Percentiles rank a stretch among this genome's conserved stretches.
phyloP scores from a whole-genome alignment of 2,113 vertebrate species.

The Micronisus gabar region DNA sequence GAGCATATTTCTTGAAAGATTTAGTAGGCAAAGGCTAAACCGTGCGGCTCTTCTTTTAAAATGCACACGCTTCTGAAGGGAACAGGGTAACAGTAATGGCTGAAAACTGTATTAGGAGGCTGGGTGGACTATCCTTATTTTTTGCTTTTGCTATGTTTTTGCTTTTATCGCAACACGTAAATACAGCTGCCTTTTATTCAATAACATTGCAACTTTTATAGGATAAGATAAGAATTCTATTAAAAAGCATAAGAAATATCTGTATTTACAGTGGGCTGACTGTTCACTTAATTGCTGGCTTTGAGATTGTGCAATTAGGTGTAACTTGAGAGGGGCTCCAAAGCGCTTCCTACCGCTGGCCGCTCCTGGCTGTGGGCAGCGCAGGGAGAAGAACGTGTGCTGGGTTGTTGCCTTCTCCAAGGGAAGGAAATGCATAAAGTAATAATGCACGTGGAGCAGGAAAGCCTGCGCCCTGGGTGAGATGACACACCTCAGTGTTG shows the following conservation, averaged over 20 bases:
- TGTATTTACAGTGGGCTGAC: not conserved
- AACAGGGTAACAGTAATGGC: not conserved
- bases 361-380: not conserved
- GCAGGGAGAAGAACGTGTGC: not conserved
- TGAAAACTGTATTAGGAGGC: not conserved
- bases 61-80: not conserved
- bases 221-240: not conserved
- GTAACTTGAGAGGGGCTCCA: not conserved
- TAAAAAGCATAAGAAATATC: not conserved
- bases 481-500: not conserved
- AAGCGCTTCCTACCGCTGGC: not conserved
- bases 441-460: fast-evolving
- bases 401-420: not conserved
- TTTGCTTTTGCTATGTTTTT: not conserved
- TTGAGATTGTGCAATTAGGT: not conserved
- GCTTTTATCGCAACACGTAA: not conserved
- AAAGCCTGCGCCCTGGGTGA: not conserved
- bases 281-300: not conserved
- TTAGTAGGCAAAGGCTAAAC: conserved; percentile 21
- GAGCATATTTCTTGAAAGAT: conserved; percentile 21
- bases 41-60: not conserved
- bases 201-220: not conserved
- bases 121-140: not conserved
- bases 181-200: not conserved
- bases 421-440: not conserved